Base-by-base conservation (phyloP, 2,113 vertebrate genomes). In the Pachyramphus minor region DNA sequence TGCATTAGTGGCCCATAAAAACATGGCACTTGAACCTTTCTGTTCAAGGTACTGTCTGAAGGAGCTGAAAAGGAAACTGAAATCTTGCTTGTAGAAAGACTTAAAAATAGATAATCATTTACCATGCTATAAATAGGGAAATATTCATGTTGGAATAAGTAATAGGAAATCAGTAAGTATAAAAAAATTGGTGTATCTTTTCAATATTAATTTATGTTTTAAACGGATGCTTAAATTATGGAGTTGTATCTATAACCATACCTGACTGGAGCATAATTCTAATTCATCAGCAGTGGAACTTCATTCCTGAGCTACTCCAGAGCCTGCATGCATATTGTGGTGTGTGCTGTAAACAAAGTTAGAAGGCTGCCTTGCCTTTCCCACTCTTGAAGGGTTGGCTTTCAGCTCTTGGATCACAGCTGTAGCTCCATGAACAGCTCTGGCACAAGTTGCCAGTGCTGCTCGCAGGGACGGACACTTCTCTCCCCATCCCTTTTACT, bases 1-100 rank as follows among this genome's bases (percentile, higher is more conserved):
- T 91, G n/a, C 84, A 37, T 95, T 83, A 94, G 41, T 6, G 3
- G 42, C 31, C 73, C 73, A 73, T 91, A 87, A 96, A 93, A 89
- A 76, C 74, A 42, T 31, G 59, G 71, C 39, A 62, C 45, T 93
- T 37, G 58, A 80, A 49, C 41, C 6, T 44, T 77, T 73, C 66
- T 88, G 39, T 47, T 28, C 49, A 49, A 79, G 49, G 77, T 62
- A n/a, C 31, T 86, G 2, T 39, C 35, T 62, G 59, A 89, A 72
- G 25, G 17, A 89, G 33, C 62, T 49, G 71, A 79, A 84, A 62
- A 78, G 56, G 74, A 87, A 89, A 75, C 66, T 27, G 28, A 30
- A 91, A 49, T 53, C 53, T 68, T 78, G 18, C 62, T 79, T 84
- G 75, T 55, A 90, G 42, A 47, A 81, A 87, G 53, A 60, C 41